Base-by-base conservation (phyloP, 2,113 vertebrate genomes). In the Chelonoidis abingdonii region DNA sequence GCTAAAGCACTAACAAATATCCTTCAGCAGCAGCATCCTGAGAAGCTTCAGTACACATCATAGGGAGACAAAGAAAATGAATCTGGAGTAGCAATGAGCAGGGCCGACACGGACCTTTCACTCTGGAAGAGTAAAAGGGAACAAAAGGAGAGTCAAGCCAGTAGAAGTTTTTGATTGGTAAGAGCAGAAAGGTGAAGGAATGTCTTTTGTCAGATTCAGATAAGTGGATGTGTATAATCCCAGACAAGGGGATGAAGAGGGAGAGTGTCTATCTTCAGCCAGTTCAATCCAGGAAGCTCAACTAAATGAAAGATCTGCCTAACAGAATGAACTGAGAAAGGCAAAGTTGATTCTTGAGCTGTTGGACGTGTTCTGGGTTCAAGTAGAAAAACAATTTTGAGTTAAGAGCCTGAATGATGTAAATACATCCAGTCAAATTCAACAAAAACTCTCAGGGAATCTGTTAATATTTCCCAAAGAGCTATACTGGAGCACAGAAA, bases 391-490 rank as follows among this genome's bases (percentile, higher is more conserved):
- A n/a, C 8, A 31, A 69, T 69, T 69, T 17, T 0, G 0, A 81
- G 75, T 83, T 87, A 95, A 76, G 89, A 85, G 92, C 84, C 56
- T 82, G 1, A 85, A 87, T 82, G 89, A 95, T 87, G 94, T 90
- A 95, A 44, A 95, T 96, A 21, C 84, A 25, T 69, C 92, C 90
- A 85, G 72, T 95, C 96, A 86, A 31, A 83, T 95, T 53, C 87
- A 81, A 79, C 89, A 92, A 95, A 97, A 78, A 72, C 93, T 94
- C 72, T 90, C 80, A 93, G 89, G 83, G 57, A 93, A 24, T 41
- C 72, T 75, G 38, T 94, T 94, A 96, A 96, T 97, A 94, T 95
- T 97, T 95, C 89, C 96, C 88, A n/a, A 82, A 81, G 75, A 88
- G 75, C 31, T 93, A 86, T 86, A 86, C 47, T 8, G 10, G 84